A percentile compares a stretch with the other conserved stretches of the same genome.
These are phyloP conservation scores for Meteorus sp. DNA, from an alignment of 1,140 invertebrate genomes.

Conservation along the genomic window DNA sequence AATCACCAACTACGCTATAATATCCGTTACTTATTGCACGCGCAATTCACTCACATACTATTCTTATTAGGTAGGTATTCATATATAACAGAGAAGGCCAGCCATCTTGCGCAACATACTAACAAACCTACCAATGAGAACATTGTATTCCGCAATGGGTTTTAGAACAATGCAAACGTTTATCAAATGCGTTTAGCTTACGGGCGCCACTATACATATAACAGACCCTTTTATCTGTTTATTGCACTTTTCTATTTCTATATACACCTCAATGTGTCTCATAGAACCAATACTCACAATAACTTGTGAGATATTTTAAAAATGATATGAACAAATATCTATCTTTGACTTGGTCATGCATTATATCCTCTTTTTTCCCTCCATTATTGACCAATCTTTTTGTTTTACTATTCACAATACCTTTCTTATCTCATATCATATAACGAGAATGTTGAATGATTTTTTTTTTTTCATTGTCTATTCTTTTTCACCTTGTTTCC, in stretches of 20 bases:
- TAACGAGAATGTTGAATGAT: neutral
- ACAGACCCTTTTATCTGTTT: slow-evolving; percentile 6
- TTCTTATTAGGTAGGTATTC: slow-evolving; percentile 44
- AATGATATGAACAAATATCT: too few species aligned
- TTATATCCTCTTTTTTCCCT: neutral
- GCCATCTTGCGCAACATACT: slow-evolving; percentile 36
- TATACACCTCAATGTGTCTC: too few species aligned
- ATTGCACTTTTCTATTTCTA: too few species aligned
- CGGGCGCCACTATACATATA: slow-evolving; percentile 9
- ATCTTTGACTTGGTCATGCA: too few species aligned
- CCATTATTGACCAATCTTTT: neutral
- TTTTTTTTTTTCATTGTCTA: neutral
- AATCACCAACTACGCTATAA: slow-evolving; percentile 7
- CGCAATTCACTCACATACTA: slow-evolving; percentile 29
- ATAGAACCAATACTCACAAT: too few species aligned
- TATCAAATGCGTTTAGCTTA: slow-evolving; percentile 35
- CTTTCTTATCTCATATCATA: neutral
- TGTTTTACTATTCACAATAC: neutral
- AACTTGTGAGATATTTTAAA: too few species aligned
- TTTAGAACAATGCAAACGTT: slow-evolving; percentile 40
- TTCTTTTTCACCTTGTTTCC: neutral
- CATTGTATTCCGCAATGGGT: slow-evolving; percentile 27
- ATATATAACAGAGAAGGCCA: slow-evolving; percentile 38
- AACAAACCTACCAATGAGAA: slow-evolving; percentile 23
- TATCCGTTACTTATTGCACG: neutral